phyloP scores from a whole-genome alignment of 2,113 vertebrate genomes.

The Antigone vipio region DNA sequence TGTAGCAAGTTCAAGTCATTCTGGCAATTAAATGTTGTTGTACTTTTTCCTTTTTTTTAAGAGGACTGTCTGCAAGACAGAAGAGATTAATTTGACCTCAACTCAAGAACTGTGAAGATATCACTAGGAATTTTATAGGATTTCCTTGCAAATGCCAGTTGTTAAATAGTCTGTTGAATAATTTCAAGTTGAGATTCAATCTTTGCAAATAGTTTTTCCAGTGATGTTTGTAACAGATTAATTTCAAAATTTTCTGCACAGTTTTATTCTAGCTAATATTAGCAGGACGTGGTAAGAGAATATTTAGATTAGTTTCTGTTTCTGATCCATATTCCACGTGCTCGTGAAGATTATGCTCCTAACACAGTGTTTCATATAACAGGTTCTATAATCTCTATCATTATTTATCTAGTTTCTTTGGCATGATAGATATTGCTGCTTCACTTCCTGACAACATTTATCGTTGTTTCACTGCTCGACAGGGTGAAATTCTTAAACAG shows the following conservation, averaged over 20 bases:
- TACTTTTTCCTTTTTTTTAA: background rate
- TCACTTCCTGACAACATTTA: background rate
- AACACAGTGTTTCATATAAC: background rate
- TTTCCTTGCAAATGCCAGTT: background rate
- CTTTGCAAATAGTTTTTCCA: background rate
- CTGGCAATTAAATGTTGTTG: background rate
- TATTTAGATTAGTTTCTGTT: background rate
- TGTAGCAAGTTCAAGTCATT: background rate
- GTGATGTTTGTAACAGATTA: background rate
- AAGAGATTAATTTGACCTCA: background rate
- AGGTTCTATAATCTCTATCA: background rate
- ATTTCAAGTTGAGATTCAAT: background rate
- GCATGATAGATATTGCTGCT: background rate
- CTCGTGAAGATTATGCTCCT: background rate
- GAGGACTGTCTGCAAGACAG: background rate
- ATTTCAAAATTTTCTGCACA: background rate
- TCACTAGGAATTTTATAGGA: background rate
- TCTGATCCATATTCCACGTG: background rate
- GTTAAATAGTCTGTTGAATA: background rate
- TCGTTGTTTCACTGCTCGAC: background rate
- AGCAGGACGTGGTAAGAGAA: background rate
- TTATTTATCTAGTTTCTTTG: background rate
- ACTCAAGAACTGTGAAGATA: background rate
- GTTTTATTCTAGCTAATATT: background rate
- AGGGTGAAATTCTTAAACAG: background rate